These are phyloP conservation scores for Drosophila sulfurigaster DNA, from an alignment of 1,140 invertebrate genomes.

Conservation along the genomic window DNA sequence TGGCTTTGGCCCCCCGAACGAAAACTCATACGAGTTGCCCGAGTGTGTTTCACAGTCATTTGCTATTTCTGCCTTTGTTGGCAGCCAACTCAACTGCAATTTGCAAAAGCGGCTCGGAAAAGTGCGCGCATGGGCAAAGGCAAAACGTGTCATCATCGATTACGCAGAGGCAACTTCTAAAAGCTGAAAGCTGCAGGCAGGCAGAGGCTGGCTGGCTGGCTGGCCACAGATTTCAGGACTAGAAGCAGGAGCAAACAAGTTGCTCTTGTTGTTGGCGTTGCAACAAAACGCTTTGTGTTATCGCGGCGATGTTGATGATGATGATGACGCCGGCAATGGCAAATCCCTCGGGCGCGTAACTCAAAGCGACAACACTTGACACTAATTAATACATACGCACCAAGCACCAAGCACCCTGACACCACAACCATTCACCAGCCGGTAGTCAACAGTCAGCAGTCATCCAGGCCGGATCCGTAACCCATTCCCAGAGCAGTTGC, in stretches of 20 bases:
- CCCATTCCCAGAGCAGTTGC: constrained; percentile 16
- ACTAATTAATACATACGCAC: constrained; percentile 83
- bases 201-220: not conserved
- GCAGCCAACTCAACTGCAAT: constrained; percentile 46
- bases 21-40: constrained; percentile 44
- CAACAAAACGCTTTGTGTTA: constrained; percentile 74
- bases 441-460: not conserved
- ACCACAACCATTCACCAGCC: not conserved
- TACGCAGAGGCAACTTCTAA: constrained; percentile 47
- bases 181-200: constrained; percentile 9
- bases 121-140: constrained; percentile 64
- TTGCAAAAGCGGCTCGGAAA: constrained; percentile 46
- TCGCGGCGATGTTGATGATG: constrained; percentile 37
- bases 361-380: constrained; percentile 83
- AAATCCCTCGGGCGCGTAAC: constrained; percentile 78
- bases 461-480: not conserved
- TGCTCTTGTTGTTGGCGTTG: constrained; percentile 45
- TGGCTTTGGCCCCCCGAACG: not conserved
- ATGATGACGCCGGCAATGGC: constrained; percentile 52
- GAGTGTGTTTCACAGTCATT: constrained; percentile 40
- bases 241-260: constrained; percentile 60
- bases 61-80: not conserved
- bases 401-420: constrained; percentile 27
- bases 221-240: not conserved
- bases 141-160: constrained; percentile 83